These are phyloP conservation scores for Myotis myotis DNA, from an alignment of 2,797 vertebrate species.

Conservation along the genomic window DNA sequence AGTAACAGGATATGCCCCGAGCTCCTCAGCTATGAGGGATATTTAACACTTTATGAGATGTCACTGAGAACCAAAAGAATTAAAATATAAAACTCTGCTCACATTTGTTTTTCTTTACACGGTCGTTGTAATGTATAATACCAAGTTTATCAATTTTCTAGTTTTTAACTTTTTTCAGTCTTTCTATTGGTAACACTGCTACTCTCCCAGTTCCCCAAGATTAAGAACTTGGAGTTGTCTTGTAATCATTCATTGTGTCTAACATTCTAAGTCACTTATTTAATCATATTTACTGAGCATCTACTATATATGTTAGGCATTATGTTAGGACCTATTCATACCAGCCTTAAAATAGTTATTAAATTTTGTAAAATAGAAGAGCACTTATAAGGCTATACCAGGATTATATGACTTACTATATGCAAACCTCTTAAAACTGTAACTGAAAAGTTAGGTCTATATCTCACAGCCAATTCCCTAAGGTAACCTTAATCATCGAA, in stretches of 20 bases:
- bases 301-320: neutral
- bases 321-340: neutral
- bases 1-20: neutral
- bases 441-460: neutral
- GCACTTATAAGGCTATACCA: neutral
- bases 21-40: neutral
- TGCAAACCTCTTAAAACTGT: neutral
- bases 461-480: neutral
- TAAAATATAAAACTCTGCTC: neutral
- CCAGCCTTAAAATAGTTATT: neutral
- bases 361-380: neutral
- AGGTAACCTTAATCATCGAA: neutral
- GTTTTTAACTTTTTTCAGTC: neutral
- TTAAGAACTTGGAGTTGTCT: neutral
- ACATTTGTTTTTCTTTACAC: neutral
- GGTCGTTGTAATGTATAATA: conserved; percentile 22
- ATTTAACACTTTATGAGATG: neutral
- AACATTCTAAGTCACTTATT: neutral
- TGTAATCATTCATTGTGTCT: neutral
- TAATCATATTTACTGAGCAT: neutral
- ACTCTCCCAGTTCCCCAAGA: neutral
- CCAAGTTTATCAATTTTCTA: neutral
- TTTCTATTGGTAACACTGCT: neutral
- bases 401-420: neutral
- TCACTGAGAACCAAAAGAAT: neutral